Percentiles rank a stretch among this genome's conserved stretches.
Evolutionary conservation across 1,140 invertebrate species (phyloP).

Genomic region (Cydia amplana): DNA sequence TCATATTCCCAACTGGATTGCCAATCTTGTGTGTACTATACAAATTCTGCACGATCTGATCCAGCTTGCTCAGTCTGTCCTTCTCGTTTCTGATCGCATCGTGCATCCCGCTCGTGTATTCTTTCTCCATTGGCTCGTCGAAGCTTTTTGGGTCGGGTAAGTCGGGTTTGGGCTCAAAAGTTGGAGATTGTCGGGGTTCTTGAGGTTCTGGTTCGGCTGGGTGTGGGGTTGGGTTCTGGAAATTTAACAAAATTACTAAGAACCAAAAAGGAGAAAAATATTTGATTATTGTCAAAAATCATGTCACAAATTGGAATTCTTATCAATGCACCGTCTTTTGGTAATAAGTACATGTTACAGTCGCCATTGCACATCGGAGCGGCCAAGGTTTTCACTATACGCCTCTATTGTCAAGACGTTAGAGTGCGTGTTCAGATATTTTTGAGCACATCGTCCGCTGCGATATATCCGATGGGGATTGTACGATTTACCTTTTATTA

Average conservation of each 20-base stretch:
- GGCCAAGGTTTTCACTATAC: too few species aligned
- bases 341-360: too few species aligned
- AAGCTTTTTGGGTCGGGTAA: conserved; percentile 44
- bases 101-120: conserved; percentile 11
- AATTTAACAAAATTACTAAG: too few species aligned
- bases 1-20: conserved; percentile 41
- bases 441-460: too few species aligned
- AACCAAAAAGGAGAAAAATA: too few species aligned
- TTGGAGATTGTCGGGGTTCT: conserved; percentile 37
- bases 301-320: too few species aligned
- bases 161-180: conserved; percentile 6
- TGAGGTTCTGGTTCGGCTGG: conserved; percentile 42
- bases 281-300: too few species aligned
- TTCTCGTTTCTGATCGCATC: conserved; percentile 47
- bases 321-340: too few species aligned
- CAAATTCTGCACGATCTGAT: conserved; percentile 72
- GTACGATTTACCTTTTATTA: background rate
- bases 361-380: too few species aligned
- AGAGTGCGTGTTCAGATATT: too few species aligned
- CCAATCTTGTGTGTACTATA: conserved; percentile 69
- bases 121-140: conserved; percentile 37
- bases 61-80: conserved; percentile 69
- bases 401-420: too few species aligned
- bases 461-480: too few species aligned
- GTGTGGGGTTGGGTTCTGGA: conserved; percentile 57